Evolutionary conservation across 2,888 invertebrate genomes (phyloP).

Genomic region (Hermaeophaga mercurialis): DNA sequence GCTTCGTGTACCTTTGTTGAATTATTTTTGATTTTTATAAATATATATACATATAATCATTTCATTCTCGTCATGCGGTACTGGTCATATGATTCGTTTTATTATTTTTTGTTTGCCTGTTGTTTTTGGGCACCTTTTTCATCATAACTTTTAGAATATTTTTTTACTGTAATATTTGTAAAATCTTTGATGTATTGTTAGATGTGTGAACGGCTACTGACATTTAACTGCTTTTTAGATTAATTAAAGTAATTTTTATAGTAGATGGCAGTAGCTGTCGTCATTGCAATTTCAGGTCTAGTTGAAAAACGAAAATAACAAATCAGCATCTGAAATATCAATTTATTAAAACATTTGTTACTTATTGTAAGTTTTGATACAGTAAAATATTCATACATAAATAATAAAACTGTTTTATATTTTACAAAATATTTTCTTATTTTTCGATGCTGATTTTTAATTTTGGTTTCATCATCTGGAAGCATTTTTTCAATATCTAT

Average conservation of each 20-base stretch:
- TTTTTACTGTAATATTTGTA: constrained; percentile 50
- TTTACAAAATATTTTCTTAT: constrained; percentile 1
- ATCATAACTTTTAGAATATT: constrained; percentile 49
- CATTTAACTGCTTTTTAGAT: constrained; percentile 32
- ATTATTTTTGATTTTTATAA: constrained; percentile 52
- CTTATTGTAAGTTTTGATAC: too few relatives aligned
- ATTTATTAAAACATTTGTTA: too few relatives aligned
- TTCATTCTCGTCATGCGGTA: constrained; percentile 57
- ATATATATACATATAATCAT: constrained; percentile 38
- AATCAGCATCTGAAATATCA: too few relatives aligned
- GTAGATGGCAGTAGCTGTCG: constrained; percentile 24
- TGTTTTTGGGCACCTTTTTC: constrained; percentile 40
- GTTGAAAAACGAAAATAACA: too few relatives aligned
- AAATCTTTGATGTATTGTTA: constrained; percentile 47
- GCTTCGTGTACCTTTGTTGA: constrained; percentile 54
- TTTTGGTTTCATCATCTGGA: neutral
- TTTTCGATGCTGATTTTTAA: neutral
- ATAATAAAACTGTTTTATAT: too few relatives aligned
- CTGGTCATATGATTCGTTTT: constrained; percentile 53
- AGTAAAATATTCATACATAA: too few relatives aligned
- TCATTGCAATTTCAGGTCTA: neutral
- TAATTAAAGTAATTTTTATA: constrained; percentile 37
- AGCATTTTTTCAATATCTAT: constrained; percentile 21
- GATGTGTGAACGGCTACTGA: constrained; percentile 28
- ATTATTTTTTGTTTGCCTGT: constrained; percentile 33